Base-by-base conservation (phyloP, 2,113 vertebrate species). In the Fulica atra region DNA sequence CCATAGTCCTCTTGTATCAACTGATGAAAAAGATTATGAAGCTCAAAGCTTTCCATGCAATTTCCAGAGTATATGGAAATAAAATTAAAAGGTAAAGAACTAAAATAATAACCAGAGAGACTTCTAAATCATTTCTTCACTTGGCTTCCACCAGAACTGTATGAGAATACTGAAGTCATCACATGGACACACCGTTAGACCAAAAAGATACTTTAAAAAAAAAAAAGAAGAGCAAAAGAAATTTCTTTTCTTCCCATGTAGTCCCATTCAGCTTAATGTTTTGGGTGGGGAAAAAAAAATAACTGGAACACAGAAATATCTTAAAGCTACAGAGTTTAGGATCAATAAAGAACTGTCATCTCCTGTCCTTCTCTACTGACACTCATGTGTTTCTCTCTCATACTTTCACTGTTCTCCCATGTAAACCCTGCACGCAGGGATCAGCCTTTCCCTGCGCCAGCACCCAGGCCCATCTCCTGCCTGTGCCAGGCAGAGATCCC, bases 331-430 rank as follows among this genome's bases (percentile, higher is more conserved):
- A 94, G 20, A 48, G 4, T 5, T 65, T 40, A 13, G 23, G 16
- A 36, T 10, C 15, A 36, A 13, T 66, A 29, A 72, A 74, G 65
- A 26, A 10, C 35, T 17, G 10, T 33, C 24, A 63, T 16, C 14
- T 54, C 46, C 28, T 40, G 16, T 28, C 16, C 24, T 68, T 7
- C 31, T 74, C n/a, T 35, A 13, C 28, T 74, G n/a, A 46, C 7
- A 87, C 14, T 3, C 54, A 23, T 29, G 10, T 4, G 12, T 4
- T 46, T 46, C 13, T 0, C 50, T 57, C 8, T 6, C 3, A 1
- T 36, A 86, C 17, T 26, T 72, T 69, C 35, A 65, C 21, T 18
- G 1, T 54, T 69, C 16, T 14, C 46, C 19, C 46, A 20, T 46
- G 46, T 20, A 46, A 46, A 46, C 46, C 46, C 19, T 20, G 19